Percentiles rank a stretch among this genome's conserved stretches.
Evolutionary conservation across 2,113 vertebrate species (phyloP).

Genomic region (Pseudolaguvia tuberculata): DNA sequence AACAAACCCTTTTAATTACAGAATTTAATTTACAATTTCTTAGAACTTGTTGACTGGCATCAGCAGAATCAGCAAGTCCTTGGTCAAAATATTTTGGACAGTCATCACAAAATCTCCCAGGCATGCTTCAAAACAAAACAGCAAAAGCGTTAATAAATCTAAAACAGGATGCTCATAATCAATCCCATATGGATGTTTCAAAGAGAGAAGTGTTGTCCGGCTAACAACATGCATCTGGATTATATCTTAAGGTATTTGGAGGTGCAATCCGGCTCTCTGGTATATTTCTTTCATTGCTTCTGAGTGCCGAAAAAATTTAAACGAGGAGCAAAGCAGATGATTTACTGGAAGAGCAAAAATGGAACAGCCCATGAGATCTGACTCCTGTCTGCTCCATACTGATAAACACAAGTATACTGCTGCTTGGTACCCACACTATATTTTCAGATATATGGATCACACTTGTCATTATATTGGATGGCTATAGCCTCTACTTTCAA

Average conservation of each 20-base stretch:
- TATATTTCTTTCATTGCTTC: not conserved
- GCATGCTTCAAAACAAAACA: too few relatives aligned
- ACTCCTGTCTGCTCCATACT: slow-evolving; percentile 36
- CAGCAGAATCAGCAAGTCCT: too few relatives aligned
- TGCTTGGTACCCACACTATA: slow-evolving; percentile 23
- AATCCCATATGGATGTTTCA: not conserved
- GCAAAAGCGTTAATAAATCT: too few relatives aligned
- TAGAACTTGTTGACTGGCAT: too few relatives aligned
- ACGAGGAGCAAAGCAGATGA: not conserved
- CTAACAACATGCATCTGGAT: not conserved
- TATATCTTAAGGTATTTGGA: not conserved
- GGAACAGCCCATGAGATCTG: slow-evolving; percentile 33
- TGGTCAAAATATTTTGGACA: too few relatives aligned
- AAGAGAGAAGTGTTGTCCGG: too few relatives aligned
- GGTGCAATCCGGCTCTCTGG: not conserved
- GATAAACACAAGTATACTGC: slow-evolving; percentile 44
- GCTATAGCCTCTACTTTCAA: not conserved
- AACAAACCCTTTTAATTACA: too few relatives aligned
- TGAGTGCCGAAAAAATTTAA: not conserved
- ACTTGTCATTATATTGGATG: too few relatives aligned
- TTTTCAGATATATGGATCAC: too few relatives aligned
- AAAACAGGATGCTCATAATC: too few relatives aligned
- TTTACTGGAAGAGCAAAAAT: not conserved
- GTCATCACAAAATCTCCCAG: too few relatives aligned
- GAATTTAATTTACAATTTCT: too few relatives aligned